Conservation (phyloP, 2,888 invertebrate species). For the Gortyna flavago region DNA sequence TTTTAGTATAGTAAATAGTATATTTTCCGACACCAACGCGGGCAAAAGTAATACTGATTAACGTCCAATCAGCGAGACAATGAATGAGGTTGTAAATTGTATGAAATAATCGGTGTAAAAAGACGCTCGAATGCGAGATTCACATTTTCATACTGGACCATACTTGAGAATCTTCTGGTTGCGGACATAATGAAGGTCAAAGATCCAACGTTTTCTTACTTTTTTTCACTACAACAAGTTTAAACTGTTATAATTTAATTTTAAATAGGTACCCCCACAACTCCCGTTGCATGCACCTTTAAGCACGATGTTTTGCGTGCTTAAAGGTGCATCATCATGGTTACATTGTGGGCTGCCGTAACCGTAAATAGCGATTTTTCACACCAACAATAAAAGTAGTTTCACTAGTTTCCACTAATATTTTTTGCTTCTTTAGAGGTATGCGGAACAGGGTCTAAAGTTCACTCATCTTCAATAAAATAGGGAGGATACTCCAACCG, state of each 20-base stretch:
- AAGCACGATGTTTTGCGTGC: not conserved
- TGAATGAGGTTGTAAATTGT: not conserved
- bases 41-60: not conserved
- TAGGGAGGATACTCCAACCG: not conserved
- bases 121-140: not conserved
- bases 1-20: not conserved
- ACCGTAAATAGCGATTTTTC: not conserved
- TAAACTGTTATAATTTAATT: not conserved
- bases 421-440: not conserved
- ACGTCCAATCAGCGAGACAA: constrained; percentile 4
- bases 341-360: not conserved
- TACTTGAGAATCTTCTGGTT: not conserved
- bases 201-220: not conserved
- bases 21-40: not conserved
- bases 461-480: not conserved
- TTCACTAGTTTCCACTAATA: not conserved
- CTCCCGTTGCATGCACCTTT: too few relatives aligned
- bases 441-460: too few relatives aligned
- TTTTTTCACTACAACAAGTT: not conserved
- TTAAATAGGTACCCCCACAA: not conserved
- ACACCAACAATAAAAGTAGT: not conserved
- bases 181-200: not conserved
- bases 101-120: not conserved
- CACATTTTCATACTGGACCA: not conserved
- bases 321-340: too few relatives aligned